Percentiles rank a stretch among this genome's conserved stretches.
These are phyloP conservation scores for Drosophila pseudotalamancana DNA, from an alignment of 2,888 invertebrate species.

Conservation along the genomic window DNA sequence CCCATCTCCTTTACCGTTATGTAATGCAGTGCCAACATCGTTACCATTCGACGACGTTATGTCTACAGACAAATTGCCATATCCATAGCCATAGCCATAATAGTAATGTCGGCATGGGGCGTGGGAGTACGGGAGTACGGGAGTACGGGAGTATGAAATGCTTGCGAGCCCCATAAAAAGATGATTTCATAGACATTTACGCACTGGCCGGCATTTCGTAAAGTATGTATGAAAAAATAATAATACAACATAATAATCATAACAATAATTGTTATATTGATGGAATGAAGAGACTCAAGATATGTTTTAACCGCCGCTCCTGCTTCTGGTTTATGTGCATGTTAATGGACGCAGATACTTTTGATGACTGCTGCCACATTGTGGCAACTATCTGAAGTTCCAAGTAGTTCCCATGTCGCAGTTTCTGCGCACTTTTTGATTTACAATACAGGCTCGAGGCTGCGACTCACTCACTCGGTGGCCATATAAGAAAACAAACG, in stretches of 20 bases:
- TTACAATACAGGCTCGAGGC: constrained; percentile 35
- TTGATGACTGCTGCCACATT: constrained; percentile 36
- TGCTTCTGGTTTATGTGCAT: constrained; percentile 53
- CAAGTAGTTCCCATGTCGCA: constrained; percentile 35
- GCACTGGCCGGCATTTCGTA: constrained; percentile 34
- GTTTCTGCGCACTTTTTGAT: constrained; percentile 55
- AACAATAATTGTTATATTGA: constrained; percentile 75
- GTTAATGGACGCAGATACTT: constrained; percentile 51
- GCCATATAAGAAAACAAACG: constrained; percentile 62
- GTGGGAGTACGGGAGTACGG: constrained; percentile 44
- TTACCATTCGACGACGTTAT: constrained; percentile 56
- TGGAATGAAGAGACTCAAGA: constrained; percentile 40
- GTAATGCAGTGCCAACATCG: constrained; percentile 46
- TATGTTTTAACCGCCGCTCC: constrained; percentile 35
- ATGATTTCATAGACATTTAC: constrained; percentile 81
- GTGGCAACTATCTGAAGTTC: constrained; percentile 26
- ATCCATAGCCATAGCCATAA: constrained; percentile 81
- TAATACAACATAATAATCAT: constrained; percentile 72
- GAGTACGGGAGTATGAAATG: constrained; percentile 42
- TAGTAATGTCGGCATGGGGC: constrained; percentile 49
- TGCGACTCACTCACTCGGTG: constrained; percentile 34
- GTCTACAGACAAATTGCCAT: constrained; percentile 82
- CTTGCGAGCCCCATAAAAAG: constrained; percentile 70
- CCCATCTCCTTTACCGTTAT: not conserved
- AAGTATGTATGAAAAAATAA: constrained; percentile 67